A percentile compares a stretch with the other conserved stretches of the same genome.
These are phyloP conservation scores for Platysteira castanea DNA, from an alignment of 2,113 vertebrate genomes.

Conservation along the genomic window DNA sequence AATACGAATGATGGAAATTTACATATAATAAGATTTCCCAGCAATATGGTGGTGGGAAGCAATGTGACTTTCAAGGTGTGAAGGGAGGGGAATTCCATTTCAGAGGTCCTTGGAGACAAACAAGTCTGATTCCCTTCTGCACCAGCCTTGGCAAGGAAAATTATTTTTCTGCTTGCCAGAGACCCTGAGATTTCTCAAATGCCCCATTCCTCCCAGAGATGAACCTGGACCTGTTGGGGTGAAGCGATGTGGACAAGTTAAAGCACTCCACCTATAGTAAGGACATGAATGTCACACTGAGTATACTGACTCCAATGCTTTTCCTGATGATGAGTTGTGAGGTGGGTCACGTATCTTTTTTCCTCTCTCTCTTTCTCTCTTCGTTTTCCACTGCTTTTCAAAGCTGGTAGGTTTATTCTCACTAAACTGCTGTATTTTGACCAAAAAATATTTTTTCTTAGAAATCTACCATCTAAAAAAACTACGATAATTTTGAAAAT, in stretches of 20 bases:
- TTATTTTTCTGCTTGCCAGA: not conserved
- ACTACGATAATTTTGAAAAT: not conserved
- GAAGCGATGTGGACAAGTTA: not conserved
- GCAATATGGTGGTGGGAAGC: not conserved
- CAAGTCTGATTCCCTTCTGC: not conserved
- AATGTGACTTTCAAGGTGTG: not conserved
- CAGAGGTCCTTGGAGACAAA: not conserved
- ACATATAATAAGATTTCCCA: constrained; percentile 21
- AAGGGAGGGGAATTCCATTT: not conserved
- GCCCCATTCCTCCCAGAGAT: not conserved
- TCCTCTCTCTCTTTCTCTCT: not conserved
- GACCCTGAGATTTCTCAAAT: not conserved
- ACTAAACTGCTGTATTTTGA: not conserved
- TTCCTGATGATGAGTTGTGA: not conserved
- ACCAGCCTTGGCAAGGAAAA: not conserved
- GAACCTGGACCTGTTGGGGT: not conserved
- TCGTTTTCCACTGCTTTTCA: not conserved
- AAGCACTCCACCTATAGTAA: not conserved
- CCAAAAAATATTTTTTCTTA: not conserved
- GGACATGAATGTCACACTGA: not conserved
- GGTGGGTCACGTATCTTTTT: not conserved
- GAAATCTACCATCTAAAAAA: not conserved
- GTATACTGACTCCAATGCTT: not conserved
- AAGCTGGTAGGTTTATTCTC: not conserved
- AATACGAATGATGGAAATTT: not conserved